Evolutionary conservation across 2,888 invertebrate species (phyloP).

Genomic region (Parelbella ahira): DNA sequence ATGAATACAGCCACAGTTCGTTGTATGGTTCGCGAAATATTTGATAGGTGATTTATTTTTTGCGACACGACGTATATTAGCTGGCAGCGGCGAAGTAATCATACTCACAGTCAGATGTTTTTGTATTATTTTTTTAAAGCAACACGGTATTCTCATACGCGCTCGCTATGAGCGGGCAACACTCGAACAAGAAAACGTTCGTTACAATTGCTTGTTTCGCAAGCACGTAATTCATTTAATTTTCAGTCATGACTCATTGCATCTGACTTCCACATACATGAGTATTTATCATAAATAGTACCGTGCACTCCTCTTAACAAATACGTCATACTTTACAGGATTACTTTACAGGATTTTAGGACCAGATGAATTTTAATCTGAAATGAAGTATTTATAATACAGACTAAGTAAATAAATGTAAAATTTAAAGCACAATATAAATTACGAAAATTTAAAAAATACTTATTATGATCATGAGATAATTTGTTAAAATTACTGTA

Average conservation of each 20-base stretch:
- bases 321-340: too few relatives aligned
- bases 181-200: constrained; percentile 3
- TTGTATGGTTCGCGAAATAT: constrained; percentile 12
- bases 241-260: constrained; percentile 4
- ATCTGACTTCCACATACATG: neutral
- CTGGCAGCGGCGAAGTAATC: constrained; percentile 29
- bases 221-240: constrained; percentile 14
- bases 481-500: too few relatives aligned
- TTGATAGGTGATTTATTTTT: constrained; percentile 31
- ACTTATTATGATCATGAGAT: too few relatives aligned
- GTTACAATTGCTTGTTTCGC: constrained; percentile 1
- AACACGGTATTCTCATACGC: constrained; percentile 18
- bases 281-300: too few relatives aligned
- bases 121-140: constrained; percentile 24
- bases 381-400: too few relatives aligned
- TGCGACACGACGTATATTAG: constrained; percentile 24
- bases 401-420: too few relatives aligned
- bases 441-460: too few relatives aligned
- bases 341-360: too few relatives aligned
- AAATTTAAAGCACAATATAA: too few relatives aligned
- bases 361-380: too few relatives aligned
- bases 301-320: too few relatives aligned
- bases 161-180: neutral
- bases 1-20: neutral
- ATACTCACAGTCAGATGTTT: constrained; percentile 17